These are phyloP conservation scores for Tanaodytes sp. DNA, from an alignment of 2,888 invertebrate genomes.

Conservation along the genomic window DNA sequence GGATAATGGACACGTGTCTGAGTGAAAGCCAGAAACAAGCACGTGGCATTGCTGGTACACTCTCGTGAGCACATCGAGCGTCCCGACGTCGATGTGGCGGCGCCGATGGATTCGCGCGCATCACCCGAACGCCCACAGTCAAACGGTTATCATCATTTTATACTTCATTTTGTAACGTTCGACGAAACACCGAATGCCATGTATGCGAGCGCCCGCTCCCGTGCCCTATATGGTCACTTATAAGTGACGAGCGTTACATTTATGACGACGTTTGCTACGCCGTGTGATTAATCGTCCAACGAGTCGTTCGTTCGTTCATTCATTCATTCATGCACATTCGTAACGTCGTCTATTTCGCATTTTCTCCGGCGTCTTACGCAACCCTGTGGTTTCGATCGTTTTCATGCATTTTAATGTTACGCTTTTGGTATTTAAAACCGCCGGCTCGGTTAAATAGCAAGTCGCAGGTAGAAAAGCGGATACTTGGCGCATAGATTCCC, in stretches of 20 bases:
- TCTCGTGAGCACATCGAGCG: constrained; percentile 20
- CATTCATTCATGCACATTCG: neutral
- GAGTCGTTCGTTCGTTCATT: constrained; percentile 5
- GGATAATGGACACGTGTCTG: constrained; percentile 50
- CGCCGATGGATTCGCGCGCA: constrained; percentile 29
- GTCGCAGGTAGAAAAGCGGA: no score
- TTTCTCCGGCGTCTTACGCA: neutral
- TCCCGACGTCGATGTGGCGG: constrained; percentile 13
- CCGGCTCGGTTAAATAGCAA: no score
- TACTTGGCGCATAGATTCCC: no score
- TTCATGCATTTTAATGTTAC: neutral
- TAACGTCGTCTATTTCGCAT: no score
- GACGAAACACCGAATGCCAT: constrained; percentile 15
- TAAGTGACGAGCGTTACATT: constrained; percentile 2
- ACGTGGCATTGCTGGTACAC: constrained; percentile 44
- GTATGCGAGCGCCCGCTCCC: constrained; percentile 5
- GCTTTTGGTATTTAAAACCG: no score
- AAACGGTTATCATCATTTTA: no score
- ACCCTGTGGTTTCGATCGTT: neutral
- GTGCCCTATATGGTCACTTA: constrained; percentile 35
- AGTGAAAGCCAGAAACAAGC: constrained; percentile 43
- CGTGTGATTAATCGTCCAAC: constrained; percentile 12
- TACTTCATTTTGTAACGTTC: constrained; percentile 15
- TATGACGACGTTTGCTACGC: neutral
- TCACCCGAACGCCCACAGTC: constrained; percentile 25